These are phyloP conservation scores for Amblyraja radiata DNA, from an alignment of 2,797 vertebrate species.

Conservation along the genomic window DNA sequence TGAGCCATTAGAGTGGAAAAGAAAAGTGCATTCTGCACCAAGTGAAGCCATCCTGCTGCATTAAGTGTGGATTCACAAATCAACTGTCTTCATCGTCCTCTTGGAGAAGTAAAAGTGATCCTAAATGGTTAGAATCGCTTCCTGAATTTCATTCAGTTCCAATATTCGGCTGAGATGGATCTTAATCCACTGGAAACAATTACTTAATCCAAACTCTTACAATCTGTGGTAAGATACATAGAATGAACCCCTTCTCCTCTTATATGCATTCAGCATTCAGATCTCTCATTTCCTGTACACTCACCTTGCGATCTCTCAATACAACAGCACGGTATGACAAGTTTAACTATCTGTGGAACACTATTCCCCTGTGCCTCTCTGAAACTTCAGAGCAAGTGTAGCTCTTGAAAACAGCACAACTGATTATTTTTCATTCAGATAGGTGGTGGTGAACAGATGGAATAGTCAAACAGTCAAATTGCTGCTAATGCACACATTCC, in stretches of 20 bases:
- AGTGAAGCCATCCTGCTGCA: neutral
- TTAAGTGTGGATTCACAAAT: neutral
- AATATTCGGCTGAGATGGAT: neutral
- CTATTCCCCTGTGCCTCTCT: neutral
- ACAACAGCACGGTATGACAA: neutral
- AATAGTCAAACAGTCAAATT: neutral
- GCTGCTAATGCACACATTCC: slow-evolving; percentile 14
- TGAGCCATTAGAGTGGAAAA: neutral
- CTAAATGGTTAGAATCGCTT: neutral
- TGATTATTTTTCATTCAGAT: neutral
- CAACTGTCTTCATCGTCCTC: neutral
- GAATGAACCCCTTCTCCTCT: neutral
- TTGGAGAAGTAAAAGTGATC: neutral
- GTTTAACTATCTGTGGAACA: neutral
- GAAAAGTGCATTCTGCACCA: neutral
- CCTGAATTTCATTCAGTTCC: neutral
- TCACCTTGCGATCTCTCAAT: neutral
- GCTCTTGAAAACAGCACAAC: neutral
- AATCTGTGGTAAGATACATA: neutral
- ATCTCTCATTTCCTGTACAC: neutral
- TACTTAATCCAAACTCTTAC: neutral
- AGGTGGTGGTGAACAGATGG: neutral
- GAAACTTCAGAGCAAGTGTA: neutral
- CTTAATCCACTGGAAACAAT: neutral
- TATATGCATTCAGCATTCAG: neutral